Evolutionary conservation across 2,113 vertebrate genomes (phyloP), one percentile per base, ranked within the genome.

Genomic region (Calyptommatus sinebrachiatus): DNA sequence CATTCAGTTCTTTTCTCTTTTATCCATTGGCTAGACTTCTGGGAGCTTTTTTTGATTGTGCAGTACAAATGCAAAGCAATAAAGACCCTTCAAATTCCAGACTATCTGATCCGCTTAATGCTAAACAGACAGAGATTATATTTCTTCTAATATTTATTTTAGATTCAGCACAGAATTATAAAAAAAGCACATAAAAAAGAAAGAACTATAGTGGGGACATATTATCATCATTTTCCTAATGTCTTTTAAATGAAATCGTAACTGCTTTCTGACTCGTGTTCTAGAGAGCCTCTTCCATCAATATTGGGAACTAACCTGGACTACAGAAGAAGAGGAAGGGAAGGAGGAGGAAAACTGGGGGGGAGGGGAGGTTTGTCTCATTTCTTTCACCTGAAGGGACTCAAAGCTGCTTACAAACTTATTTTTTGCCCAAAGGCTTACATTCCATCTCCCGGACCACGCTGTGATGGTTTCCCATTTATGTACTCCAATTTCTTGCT

Each of bases 1-100:
- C 12, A 4, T 84, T 79, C 76, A 26, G 71, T 24, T 18, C 35
- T 80, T 79, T 65, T 76, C 31, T 79, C 81, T 70, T 81, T 76
- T 72, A 73, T 20, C 24, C 1, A 21, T 66, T 0, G 48, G 0
- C 31, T 12, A 1, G 10, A 69, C 41, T 75, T 72, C 79, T 66
- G 80, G 29, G 45, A 79, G 0, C 10, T 63, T 87, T 2, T 5
- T 76, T 71, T 75, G 79, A 68, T 24, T 82, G 16, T 45, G 72
- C 66, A 71, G 53, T 65, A 28, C 72, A 53, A 63, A 76, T 63
- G 60, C 26, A 71, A 79, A 0, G 26, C 83, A 45, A 50, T 68
- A 73, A 35, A 29, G 72, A 41, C 62, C 0, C 2, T 79, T 65
- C 0, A n/a, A 22, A 77, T 67, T 87, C 14, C 41, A 80, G 48